Conservation (phyloP, 2,113 vertebrate genomes). For the Megaceryle torquata region DNA sequence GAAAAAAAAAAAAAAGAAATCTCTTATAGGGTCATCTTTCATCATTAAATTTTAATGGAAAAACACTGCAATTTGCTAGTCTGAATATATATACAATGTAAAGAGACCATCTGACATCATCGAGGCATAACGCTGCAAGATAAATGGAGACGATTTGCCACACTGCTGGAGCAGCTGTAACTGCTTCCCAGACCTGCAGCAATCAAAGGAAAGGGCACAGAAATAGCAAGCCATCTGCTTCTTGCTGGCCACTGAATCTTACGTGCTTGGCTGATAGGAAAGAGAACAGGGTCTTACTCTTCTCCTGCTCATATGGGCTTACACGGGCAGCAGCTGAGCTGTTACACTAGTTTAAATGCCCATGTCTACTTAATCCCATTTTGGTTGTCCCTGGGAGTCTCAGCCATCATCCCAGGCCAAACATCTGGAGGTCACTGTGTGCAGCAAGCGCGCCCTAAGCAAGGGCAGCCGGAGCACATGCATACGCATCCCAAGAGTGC, state of each 20-base stretch:
- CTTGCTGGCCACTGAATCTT: background rate
- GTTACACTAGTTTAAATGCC: background rate
- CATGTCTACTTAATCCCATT: background rate
- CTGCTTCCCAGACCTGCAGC: constrained; percentile 33
- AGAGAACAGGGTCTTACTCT: background rate
- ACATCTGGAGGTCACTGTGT: background rate
- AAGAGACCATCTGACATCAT: constrained; percentile 28
- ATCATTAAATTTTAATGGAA: constrained; percentile 54
- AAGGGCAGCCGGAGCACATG: background rate
- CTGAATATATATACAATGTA: constrained; percentile 9
- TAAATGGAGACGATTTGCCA: constrained; percentile 38
- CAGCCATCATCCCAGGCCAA: background rate
- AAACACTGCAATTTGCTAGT: constrained; percentile 16
- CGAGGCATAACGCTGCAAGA: background rate
- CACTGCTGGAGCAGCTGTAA: constrained; percentile 35
- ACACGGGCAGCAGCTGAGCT: background rate
- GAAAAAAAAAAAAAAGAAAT: background rate
- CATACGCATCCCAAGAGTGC: background rate
- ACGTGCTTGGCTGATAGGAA: background rate
- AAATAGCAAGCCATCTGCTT: constrained; percentile 62
- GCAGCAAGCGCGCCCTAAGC: background rate
- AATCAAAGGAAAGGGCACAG: constrained; percentile 51
- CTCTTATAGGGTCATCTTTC: constrained; percentile 6
- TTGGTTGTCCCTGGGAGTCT: background rate
- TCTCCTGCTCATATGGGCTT: background rate